Conservation (phyloP, 2,113 vertebrate genomes). For the Macaca mulatta region DNA sequence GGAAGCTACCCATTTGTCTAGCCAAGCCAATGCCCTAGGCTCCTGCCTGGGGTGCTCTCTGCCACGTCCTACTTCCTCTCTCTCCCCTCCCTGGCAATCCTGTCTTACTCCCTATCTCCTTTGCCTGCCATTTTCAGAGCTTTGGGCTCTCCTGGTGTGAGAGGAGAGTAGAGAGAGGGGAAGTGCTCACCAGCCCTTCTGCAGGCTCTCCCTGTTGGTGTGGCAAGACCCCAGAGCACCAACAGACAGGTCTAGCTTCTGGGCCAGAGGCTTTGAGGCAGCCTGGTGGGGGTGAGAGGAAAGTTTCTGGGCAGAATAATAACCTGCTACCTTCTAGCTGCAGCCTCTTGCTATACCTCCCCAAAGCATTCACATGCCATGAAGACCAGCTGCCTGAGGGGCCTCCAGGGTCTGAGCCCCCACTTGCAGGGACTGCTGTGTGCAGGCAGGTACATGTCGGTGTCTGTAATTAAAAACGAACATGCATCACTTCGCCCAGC, state of each 20-base stretch:
- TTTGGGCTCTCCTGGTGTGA: not conserved
- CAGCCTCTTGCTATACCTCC: conserved; percentile 10
- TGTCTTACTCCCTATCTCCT: not conserved
- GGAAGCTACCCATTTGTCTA: not conserved
- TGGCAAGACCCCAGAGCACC: not conserved
- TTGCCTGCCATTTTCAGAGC: not conserved
- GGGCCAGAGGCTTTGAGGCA: not conserved
- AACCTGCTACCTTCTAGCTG: not conserved
- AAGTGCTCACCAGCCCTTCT: not conserved
- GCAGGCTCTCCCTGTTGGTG: not conserved
- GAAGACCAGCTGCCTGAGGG: conserved; percentile 48
- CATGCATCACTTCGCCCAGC: conserved; percentile 68
- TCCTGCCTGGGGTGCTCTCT: not conserved
- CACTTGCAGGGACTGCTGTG: conserved; percentile 4
- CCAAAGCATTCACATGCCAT: not conserved
- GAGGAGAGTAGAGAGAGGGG: not conserved
- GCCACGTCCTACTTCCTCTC: not conserved
- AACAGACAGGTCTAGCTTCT: not conserved
- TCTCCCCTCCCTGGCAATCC: not conserved
- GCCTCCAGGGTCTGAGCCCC: conserved; percentile 42
- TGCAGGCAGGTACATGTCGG: not conserved
- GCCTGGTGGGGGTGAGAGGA: not conserved
- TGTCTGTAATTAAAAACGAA: conserved; percentile 76
- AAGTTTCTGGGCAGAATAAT: conserved; percentile 59
- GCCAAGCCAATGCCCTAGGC: not conserved